Conservation (phyloP, 2,797 vertebrate genomes). For the Hippoglossus hippoglossus region DNA sequence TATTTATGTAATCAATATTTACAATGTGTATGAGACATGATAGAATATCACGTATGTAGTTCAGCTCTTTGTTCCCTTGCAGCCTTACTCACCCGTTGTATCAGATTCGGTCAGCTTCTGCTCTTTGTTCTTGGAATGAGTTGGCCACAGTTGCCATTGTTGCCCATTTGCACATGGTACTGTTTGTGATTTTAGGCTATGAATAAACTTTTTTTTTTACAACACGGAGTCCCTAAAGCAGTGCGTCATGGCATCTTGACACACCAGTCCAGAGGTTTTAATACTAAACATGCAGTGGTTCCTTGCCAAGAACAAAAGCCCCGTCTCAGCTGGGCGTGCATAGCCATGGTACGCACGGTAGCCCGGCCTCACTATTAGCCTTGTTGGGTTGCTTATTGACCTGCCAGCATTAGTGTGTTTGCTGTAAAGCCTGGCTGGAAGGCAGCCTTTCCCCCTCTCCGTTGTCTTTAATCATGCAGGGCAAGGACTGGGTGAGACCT, state of each 20-base stretch:
- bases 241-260: constrained; percentile 45
- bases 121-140: background rate
- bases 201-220: constrained; percentile 48
- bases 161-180: background rate
- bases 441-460: constrained; percentile 70
- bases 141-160: background rate
- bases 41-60: too few species aligned
- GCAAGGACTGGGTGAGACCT: constrained; percentile 73
- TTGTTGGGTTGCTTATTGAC: constrained; percentile 77
- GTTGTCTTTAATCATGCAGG: constrained; percentile 85
- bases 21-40: too few species aligned
- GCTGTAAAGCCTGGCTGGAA: constrained; percentile 75
- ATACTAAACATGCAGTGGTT: constrained; percentile 79
- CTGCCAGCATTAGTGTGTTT: constrained; percentile 64
- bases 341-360: constrained; percentile 62
- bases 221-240: constrained; percentile 43
- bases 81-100: background rate
- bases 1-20: too few species aligned
- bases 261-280: constrained; percentile 55
- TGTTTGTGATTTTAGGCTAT: constrained; percentile 16
- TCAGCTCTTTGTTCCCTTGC: too few species aligned
- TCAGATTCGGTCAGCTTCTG: background rate
- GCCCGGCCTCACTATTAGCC: constrained; percentile 76
- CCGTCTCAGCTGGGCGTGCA: constrained; percentile 66
- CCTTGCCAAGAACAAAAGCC: constrained; percentile 78